A percentile compares a stretch with the other conserved stretches of the same genome.
Conservation (phyloP, 2,797 vertebrate species). For the Neosilurus mollespiculum region DNA sequence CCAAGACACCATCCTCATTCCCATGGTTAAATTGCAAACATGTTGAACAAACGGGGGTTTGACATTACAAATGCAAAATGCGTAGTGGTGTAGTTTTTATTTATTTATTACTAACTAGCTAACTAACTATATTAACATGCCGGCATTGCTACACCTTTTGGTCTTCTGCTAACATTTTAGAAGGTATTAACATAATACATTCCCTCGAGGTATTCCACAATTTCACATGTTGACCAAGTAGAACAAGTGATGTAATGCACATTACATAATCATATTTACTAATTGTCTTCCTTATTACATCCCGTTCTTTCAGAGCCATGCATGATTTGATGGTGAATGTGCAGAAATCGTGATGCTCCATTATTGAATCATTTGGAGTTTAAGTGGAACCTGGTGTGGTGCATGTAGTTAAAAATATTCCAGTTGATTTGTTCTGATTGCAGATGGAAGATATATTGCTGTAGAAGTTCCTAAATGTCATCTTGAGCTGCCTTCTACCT, state of each 20-base stretch:
- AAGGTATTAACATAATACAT: conserved; percentile 49
- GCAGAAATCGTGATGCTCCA: background rate
- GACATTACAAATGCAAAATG: conserved; percentile 42
- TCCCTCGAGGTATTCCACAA: conserved; percentile 34
- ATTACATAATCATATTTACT: conserved; percentile 26
- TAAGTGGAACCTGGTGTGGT: background rate
- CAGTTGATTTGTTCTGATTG: background rate
- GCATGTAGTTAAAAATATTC: background rate
- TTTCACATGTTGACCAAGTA: conserved; percentile 45
- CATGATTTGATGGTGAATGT: background rate
- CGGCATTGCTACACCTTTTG: conserved; percentile 47
- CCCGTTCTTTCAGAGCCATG: conserved; percentile 12
- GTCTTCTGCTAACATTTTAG: conserved; percentile 50
- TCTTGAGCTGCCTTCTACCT: background rate
- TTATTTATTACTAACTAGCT: too few relatives aligned
- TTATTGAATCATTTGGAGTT: background rate
- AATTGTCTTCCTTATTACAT: background rate
- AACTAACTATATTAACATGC: conserved; percentile 7
- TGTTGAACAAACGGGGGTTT: conserved; percentile 54
- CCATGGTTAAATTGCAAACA: conserved; percentile 62
- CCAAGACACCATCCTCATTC: conserved; percentile 51
- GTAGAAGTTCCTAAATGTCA: background rate
- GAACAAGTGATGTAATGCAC: conserved; percentile 28
- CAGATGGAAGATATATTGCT: too few relatives aligned
- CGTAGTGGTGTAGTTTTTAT: conserved; percentile 43